Percentiles rank a stretch among this genome's conserved stretches.
Evolutionary conservation across 2,888 invertebrate genomes (phyloP).

Genomic region (Erebia ligea): DNA sequence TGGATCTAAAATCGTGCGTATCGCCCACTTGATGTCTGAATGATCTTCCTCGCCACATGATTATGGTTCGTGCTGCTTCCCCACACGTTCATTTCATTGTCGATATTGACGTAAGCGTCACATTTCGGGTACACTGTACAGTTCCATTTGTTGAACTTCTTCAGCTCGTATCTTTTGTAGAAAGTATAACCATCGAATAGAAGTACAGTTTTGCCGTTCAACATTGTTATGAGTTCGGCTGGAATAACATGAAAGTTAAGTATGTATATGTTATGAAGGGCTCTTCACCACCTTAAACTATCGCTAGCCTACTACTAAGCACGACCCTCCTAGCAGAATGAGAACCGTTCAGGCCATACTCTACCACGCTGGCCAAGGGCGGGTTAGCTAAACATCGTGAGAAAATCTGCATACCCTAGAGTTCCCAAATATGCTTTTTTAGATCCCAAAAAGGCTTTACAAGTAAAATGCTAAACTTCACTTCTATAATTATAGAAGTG

Average conservation of each 20-base stretch:
- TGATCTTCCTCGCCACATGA: conserved; percentile 21
- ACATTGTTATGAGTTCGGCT: conserved; percentile 46
- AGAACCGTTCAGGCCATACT: no score
- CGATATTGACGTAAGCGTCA: conserved; percentile 33
- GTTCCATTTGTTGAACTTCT: conserved; percentile 44
- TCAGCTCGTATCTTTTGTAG: conserved; percentile 41
- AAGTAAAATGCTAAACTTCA: no score
- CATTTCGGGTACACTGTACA: conserved; percentile 48
- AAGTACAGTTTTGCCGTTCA: conserved; percentile 43
- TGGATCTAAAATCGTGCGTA: conserved; percentile 32
- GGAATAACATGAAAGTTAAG: conserved; percentile 24
- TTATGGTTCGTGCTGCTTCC: conserved; percentile 31
- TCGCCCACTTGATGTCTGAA: conserved; percentile 22
- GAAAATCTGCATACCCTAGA: no score
- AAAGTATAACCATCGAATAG: conserved; percentile 43
- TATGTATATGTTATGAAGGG: not conserved
- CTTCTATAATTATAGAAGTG: no score
- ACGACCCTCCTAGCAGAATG: no score
- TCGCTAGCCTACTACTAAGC: no score
- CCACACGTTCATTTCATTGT: conserved; percentile 26
- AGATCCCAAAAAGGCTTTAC: no score
- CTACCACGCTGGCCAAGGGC: no score
- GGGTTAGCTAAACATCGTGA: no score
- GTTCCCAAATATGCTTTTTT: no score
- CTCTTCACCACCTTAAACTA: not conserved